These are phyloP conservation scores for Hormaphis cornu DNA, from an alignment of 1,140 invertebrate genomes.

Conservation along the genomic window DNA sequence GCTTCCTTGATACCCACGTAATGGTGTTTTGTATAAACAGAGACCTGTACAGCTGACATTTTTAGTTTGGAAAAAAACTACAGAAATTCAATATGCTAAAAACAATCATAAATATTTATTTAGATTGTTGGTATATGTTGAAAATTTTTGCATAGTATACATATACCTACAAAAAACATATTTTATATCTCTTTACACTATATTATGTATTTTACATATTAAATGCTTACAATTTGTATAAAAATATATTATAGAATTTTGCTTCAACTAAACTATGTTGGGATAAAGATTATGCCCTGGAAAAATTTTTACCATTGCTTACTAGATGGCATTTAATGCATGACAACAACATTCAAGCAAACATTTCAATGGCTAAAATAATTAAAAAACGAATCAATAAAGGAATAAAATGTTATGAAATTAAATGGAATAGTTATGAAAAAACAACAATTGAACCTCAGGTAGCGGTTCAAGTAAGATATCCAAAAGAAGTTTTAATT, in stretches of 20 bases:
- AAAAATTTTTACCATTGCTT: constrained; percentile 66
- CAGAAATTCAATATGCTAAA: no score
- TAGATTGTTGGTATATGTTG: no score
- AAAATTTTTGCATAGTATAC: no score
- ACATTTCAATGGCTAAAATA: constrained; percentile 35
- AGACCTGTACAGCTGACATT: no score
- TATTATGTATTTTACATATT: no score
- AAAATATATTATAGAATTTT: constrained; percentile 50
- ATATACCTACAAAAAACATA: no score
- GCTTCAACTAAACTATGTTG: constrained; percentile 57
- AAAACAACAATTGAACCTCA: constrained; percentile 57
- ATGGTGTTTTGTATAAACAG: no score
- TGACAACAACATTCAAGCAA: constrained; percentile 32
- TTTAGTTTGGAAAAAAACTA: no score
- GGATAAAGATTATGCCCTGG: constrained; percentile 63
- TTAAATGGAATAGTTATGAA: constrained; percentile 45
- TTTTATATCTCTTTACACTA: no score
- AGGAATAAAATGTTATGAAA: constrained; percentile 40
- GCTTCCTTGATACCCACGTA: no score
- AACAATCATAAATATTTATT: no score
- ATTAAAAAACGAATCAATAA: constrained; percentile 35
- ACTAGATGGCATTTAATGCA: constrained; percentile 59
- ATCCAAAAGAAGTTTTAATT: constrained; percentile 54
- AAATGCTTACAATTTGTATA: no score
- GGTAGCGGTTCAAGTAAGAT: constrained; percentile 52